Evolutionary conservation across 2,888 invertebrate genomes (phyloP), one percentile per base, ranked within the genome.

Genomic region (Euphydryas editha): DNA sequence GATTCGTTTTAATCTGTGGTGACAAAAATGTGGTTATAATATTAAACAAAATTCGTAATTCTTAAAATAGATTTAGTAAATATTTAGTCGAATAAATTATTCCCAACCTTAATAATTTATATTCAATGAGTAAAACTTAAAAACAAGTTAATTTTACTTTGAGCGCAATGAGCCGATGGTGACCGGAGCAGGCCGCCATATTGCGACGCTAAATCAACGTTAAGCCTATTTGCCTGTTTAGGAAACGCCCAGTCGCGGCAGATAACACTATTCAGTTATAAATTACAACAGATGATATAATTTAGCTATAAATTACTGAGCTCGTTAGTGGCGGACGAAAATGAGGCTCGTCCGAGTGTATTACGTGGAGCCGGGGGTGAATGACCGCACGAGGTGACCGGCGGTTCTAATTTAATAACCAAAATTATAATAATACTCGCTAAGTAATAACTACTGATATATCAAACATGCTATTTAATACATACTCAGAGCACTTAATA

Each of bases 221-320:
- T 55, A 57, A 60, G 67, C 57, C 67, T 67, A 63, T 67, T 58
- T 59, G 59, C 55, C 55, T 56, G 37, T 56, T 62, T 39, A 59
- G 60, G 59, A 65, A 59, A 59, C 5, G 51, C 15, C 47, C 51
- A 3, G 24, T 44, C 36, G 61, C 44, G 54, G 20, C 11, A 61
- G 54, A 61, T 61, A 54, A 36, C 61, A 36, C 61, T 46, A 42
- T 54, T 61, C 42, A 3, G 30, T 10, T 51, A 44, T 62, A 55
- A 62, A 55, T 62, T 30, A 54, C 30, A n/a, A 51, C 42, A 55
- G 44, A 62, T 62, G 30, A 61, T 62, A 55, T 44, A 62, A 62
- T 55, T 62, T 20, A 44, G 44, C 20, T 30, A 55, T 62, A 55
- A 55, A 62, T 62, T 36, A 46, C 55, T 17, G 44, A 51, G 24